These are phyloP conservation scores for Cheilosia impressa DNA, from an alignment of 2,888 invertebrate genomes.

Conservation along the genomic window DNA sequence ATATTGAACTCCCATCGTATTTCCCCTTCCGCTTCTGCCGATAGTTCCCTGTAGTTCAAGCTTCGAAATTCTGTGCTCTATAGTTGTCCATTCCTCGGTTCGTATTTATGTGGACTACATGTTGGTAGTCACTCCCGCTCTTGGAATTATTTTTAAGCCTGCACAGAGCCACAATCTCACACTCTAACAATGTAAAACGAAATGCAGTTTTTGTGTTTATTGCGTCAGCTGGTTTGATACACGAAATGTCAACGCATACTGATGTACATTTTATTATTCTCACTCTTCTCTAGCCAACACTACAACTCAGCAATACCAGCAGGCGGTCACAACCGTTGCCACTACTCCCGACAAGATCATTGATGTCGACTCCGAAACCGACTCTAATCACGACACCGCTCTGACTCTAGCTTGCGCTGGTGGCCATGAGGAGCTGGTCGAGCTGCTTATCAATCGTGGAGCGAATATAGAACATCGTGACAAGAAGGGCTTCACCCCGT, in stretches of 20 bases:
- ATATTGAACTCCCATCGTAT: no score
- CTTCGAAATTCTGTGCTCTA: no score
- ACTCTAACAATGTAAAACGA: no score
- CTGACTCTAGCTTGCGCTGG: conserved; percentile 98
- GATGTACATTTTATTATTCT: conserved; percentile 11
- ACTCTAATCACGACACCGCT: conserved; percentile 99
- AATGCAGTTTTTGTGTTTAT: no score
- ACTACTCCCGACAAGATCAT: conserved; percentile 88
- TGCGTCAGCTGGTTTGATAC: no score
- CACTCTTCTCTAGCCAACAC: conserved; percentile 69
- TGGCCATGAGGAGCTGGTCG: conserved; percentile 97
- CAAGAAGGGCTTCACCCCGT: conserved; percentile 99
- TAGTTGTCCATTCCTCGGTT: no score
- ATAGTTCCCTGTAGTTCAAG: no score
- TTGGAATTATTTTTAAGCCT: no score
- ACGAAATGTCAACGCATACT: neutral
- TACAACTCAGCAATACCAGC: conserved; percentile 79
- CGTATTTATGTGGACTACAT: no score
- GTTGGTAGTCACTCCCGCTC: no score
- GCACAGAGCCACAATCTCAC: no score
- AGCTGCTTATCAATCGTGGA: conserved; percentile 94
- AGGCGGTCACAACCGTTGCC: conserved; percentile 80
- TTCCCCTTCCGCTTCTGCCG: no score
- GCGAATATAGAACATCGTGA: conserved; percentile 99
- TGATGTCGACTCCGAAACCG: conserved; percentile 99